These are phyloP conservation scores for Scaptomyza tumidula DNA, from an alignment of 2,888 invertebrate genomes.

Conservation along the genomic window DNA sequence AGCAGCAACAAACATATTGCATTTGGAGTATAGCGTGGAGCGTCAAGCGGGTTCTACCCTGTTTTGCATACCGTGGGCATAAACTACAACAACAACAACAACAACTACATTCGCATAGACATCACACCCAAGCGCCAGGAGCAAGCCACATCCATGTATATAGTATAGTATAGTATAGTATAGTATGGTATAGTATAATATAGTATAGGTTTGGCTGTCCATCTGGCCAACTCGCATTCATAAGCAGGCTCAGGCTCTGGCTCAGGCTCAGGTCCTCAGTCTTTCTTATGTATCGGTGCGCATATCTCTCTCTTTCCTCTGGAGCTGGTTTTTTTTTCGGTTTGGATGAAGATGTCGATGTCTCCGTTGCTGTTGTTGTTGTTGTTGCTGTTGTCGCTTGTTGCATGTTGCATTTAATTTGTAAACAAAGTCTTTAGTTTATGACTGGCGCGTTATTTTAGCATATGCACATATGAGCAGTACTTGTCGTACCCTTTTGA, in stretches of 20 bases:
- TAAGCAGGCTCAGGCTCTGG: constrained; percentile 53
- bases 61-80: constrained; percentile 76
- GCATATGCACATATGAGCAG: constrained; percentile 60
- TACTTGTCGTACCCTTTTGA: constrained; percentile 31
- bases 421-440: constrained; percentile 82
- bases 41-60: constrained; percentile 45
- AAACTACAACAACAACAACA: constrained; percentile 52
- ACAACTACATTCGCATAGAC: constrained; percentile 22
- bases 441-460: constrained; percentile 77
- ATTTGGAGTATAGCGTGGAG: constrained; percentile 5
- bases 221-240: constrained; percentile 58
- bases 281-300: constrained; percentile 42
- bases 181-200: neutral
- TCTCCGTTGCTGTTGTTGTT: constrained; percentile 23
- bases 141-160: constrained; percentile 32
- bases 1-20: neutral
- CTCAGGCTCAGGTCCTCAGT: constrained; percentile 12
- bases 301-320: constrained; percentile 43
- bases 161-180: neutral
- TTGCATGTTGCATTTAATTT: constrained; percentile 80
- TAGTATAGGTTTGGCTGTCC: constrained; percentile 35
- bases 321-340: constrained; percentile 31
- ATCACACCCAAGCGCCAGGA: constrained; percentile 76
- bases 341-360: constrained; percentile 64
- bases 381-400: constrained; percentile 46